These are phyloP conservation scores for Haliclystus octoradiatus DNA, from an alignment of 30 jellyfish, hydroid and myxozoan species.

Conservation along the genomic window DNA sequence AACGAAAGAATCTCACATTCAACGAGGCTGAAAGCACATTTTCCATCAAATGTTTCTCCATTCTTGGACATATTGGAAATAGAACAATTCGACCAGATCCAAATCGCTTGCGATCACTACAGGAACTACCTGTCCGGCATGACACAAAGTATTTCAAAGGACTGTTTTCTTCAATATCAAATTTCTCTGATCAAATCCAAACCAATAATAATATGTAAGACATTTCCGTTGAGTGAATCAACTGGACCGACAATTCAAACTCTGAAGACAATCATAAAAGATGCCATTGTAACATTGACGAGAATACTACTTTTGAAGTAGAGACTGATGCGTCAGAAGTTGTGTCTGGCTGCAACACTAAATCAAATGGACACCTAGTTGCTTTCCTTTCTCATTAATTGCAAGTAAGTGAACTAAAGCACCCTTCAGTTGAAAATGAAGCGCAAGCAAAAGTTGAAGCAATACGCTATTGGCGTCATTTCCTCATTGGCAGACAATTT, in stretches of 20 bases:
- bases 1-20: slow-evolving; percentile 9
- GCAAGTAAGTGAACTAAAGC: slow-evolving; percentile 32
- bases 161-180: no score
- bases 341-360: slow-evolving; percentile 65
- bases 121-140: slow-evolving; percentile 35
- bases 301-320: slow-evolving; percentile 28
- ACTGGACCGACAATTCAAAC: slow-evolving; percentile 12
- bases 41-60: not conserved
- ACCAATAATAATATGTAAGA: slow-evolving; percentile 3
- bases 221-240: slow-evolving; percentile 12
- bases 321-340: slow-evolving; percentile 81
- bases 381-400: slow-evolving; percentile 43
- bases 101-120: slow-evolving; percentile 24
- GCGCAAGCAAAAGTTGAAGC: slow-evolving; percentile 58
- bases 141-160: no score
- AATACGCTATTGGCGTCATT: slow-evolving; percentile 53
- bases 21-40: slow-evolving; percentile 1
- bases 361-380: slow-evolving; percentile 68
- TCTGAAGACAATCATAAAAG: no score
- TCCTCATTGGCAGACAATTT: slow-evolving; percentile 43
- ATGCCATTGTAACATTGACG: no score
- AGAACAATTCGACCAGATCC: slow-evolving; percentile 24
- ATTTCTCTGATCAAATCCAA: slow-evolving; percentile 25
- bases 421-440: slow-evolving; percentile 58
- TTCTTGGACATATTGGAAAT: slow-evolving; percentile 15